Conservation (phyloP, 2,113 vertebrate genomes). For the Coregonus clupeaformis region DNA sequence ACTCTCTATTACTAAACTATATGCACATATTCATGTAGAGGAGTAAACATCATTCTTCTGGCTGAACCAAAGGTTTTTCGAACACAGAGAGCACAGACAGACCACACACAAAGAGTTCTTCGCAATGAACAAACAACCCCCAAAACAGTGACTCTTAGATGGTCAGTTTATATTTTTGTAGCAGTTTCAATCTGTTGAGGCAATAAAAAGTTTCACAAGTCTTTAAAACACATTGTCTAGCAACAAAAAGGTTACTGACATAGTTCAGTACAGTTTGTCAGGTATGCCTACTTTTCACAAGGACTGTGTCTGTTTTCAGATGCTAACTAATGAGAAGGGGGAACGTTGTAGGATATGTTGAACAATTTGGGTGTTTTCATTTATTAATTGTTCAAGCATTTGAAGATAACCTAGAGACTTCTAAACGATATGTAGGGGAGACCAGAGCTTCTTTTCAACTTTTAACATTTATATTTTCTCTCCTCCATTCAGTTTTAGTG, state of each 20-base stretch:
- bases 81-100: neutral
- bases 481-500: slow-evolving; percentile 2
- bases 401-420: slow-evolving; percentile 63
- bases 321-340: slow-evolving; percentile 59
- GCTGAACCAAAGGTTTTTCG: slow-evolving; percentile 5
- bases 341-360: slow-evolving; percentile 51
- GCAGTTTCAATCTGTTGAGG: slow-evolving; percentile 78
- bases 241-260: slow-evolving; percentile 71
- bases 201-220: slow-evolving; percentile 80
- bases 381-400: slow-evolving; percentile 58
- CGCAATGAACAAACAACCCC: slow-evolving; percentile 52
- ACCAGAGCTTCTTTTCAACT: slow-evolving; percentile 62
- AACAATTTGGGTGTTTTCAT: slow-evolving; percentile 49
- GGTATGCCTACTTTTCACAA: slow-evolving; percentile 73
- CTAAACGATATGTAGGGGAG: slow-evolving; percentile 56
- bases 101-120: neutral
- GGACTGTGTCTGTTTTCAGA: slow-evolving; percentile 62
- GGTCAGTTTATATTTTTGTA: slow-evolving; percentile 76
- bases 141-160: slow-evolving; percentile 58
- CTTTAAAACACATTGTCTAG: slow-evolving; percentile 75
- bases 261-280: slow-evolving; percentile 70
- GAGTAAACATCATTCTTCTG: neutral
- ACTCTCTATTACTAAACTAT: too few relatives aligned
- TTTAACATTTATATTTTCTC: slow-evolving; percentile 20
- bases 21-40: neutral